Percentiles rank a stretch among this genome's conserved stretches.
Evolutionary conservation across 2,113 vertebrate genomes (phyloP).

Genomic region (Odobenus rosmarus): DNA sequence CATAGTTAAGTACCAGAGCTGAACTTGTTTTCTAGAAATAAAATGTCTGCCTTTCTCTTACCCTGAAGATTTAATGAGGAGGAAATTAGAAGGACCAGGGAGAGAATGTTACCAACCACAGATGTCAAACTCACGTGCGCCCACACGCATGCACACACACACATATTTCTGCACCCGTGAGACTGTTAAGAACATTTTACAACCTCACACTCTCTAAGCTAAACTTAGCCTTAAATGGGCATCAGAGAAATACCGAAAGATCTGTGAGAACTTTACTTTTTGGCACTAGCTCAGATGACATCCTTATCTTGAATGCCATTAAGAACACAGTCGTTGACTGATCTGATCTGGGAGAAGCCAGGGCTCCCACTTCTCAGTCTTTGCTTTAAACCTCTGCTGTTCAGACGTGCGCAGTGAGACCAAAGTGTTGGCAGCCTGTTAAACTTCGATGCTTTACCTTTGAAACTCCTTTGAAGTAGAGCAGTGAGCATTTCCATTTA

Average conservation of each 20-base stretch:
- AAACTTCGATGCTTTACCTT: neutral
- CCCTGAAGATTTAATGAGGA: conserved; percentile 40
- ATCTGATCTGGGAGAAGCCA: neutral
- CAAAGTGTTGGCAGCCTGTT: neutral
- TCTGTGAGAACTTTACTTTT: conserved; percentile 67
- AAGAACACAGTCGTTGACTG: neutral
- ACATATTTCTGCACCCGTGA: neutral
- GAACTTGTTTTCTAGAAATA: neutral
- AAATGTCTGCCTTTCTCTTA: neutral
- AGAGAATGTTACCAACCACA: neutral
- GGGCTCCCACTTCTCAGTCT: neutral
- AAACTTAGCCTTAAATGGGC: conserved; percentile 81
- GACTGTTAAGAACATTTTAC: conserved; percentile 53
- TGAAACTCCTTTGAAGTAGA: neutral
- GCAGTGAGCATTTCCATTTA: neutral
- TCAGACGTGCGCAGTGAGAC: neutral
- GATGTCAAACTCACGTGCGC: neutral
- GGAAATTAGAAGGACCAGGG: neutral
- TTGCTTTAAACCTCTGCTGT: neutral
- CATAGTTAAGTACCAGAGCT: neutral
- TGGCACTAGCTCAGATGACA: conserved; percentile 64
- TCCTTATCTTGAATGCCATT: conserved; percentile 71
- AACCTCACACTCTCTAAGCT: conserved; percentile 64
- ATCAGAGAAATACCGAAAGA: conserved; percentile 70
- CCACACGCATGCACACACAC: neutral